Percentiles rank a stretch among this genome's conserved stretches.
phyloP scores from a whole-genome alignment of 2,888 invertebrate genomes.

The Meteorus cinctellus region DNA sequence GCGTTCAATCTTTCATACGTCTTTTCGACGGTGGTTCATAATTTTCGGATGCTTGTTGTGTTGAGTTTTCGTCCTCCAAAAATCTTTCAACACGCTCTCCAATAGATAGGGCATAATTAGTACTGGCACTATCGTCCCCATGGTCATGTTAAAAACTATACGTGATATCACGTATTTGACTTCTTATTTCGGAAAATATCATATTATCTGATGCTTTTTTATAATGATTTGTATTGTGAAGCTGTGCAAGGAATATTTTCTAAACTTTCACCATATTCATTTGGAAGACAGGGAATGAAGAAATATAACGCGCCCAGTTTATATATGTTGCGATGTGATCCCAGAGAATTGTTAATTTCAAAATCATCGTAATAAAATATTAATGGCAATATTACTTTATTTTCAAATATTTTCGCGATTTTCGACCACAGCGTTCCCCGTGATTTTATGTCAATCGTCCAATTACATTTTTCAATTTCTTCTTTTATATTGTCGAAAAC shows the following conservation, averaged over 20 bases:
- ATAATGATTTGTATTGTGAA: neutral
- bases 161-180: neutral
- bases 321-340: neutral
- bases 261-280: neutral
- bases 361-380: neutral
- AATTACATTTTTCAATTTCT: neutral
- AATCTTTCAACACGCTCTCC: too few species aligned
- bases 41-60: too few species aligned
- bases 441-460: too few species aligned
- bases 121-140: too few species aligned
- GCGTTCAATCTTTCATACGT: too few species aligned
- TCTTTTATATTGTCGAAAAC: neutral
- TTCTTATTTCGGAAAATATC: neutral
- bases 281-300: neutral
- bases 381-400: neutral
- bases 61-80: too few species aligned
- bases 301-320: neutral
- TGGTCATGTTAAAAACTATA: too few species aligned
- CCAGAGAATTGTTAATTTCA: neutral
- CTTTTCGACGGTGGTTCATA: too few species aligned
- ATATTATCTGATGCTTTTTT: neutral
- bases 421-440: neutral
- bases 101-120: too few species aligned
- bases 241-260: slow-evolving; percentile 6
- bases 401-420: neutral